A percentile compares a stretch with the other conserved stretches of the same genome.
Conservation (phyloP, 2,888 invertebrate species). For the Drosophila mimetica region DNA sequence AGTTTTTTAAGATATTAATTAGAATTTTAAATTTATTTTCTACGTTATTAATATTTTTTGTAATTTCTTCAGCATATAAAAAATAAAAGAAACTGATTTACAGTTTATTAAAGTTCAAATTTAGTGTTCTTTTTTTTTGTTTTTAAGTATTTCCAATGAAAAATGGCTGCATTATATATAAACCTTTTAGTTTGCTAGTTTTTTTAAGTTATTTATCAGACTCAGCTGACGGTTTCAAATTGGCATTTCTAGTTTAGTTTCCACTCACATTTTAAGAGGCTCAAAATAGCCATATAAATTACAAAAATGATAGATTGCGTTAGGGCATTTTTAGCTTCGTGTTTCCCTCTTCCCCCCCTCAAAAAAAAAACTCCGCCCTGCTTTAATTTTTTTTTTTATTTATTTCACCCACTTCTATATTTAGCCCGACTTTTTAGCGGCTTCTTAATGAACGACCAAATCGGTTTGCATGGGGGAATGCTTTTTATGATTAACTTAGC, state of each 20-base stretch:
- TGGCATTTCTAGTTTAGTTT: background rate
- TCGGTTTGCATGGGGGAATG: conserved; percentile 26
- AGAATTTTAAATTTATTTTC: too few species aligned
- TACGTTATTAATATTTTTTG: too few species aligned
- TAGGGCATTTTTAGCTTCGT: background rate
- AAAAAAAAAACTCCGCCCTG: conserved; percentile 37
- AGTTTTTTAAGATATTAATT: too few species aligned
- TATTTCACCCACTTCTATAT: conserved; percentile 51
- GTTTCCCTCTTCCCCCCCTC: background rate
- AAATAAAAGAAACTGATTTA: too few species aligned
- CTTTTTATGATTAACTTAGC: conserved; percentile 71
- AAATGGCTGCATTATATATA: too few species aligned
- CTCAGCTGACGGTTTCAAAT: too few species aligned
- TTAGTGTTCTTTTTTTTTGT: too few species aligned
- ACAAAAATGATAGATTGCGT: background rate
- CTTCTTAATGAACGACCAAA: conserved; percentile 51
- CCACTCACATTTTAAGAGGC: background rate
- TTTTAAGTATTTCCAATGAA: too few species aligned
- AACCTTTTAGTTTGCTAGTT: too few species aligned
- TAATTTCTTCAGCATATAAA: too few species aligned
- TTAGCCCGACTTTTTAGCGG: conserved; percentile 59
- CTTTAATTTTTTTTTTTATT: conserved; percentile 39
- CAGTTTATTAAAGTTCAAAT: too few species aligned
- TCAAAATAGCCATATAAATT: background rate
- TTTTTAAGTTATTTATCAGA: too few species aligned